Evolutionary conservation across 2,888 invertebrate species (phyloP), one percentile per base, ranked within the genome.

Genomic region (Drosophila kuntzei): DNA sequence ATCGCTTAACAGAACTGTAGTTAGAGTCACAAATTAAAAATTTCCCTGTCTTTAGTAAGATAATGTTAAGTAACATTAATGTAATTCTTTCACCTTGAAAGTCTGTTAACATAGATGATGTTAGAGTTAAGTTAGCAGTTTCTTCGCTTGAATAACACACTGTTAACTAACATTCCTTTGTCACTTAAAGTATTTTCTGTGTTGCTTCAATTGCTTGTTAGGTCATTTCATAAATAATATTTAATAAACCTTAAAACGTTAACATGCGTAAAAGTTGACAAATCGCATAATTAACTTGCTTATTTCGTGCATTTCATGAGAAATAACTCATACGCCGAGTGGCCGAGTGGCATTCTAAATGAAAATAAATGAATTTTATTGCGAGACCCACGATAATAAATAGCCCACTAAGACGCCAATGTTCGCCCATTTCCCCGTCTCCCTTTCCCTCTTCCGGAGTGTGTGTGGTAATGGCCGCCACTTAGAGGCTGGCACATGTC

Each of bases 251-350:
- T 14, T 25, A 20, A 49, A 53, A 18, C 32, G 36, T 25, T 32
- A 57, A 37, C 34, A 54, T 37, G 34, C 49, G 57, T n/a, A 27
- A 9, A 46, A 37, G 43, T 69, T 85, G 83, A 87, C 78, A 80
- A 87, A 84, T 82, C 47, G 67, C 50, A 66, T 76, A 76, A 85
- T 84, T 82, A 85, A 78, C 83, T 64, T 73, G 80, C 66, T 79
- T 77, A 85, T 63, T 83, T 62, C 60, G 43, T 55, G 76, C 49
- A 65, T 64, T 71, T 50, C 68, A 53, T 32, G 67, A 53, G 37
- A 67, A 66, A 75, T 76, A 47, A 46, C 61, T 76, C 68, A 76
- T 67, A 63, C 63, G 63, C 29, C 64, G 37, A 59, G 67, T 78
- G 65, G 41, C 37, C 59, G 25, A 60, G 14, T 54, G 65, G 43